A percentile compares a stretch with the other conserved stretches of the same genome.
Conservation (phyloP, 2,797 vertebrate genomes). For the Tokudaia muenninki region DNA sequence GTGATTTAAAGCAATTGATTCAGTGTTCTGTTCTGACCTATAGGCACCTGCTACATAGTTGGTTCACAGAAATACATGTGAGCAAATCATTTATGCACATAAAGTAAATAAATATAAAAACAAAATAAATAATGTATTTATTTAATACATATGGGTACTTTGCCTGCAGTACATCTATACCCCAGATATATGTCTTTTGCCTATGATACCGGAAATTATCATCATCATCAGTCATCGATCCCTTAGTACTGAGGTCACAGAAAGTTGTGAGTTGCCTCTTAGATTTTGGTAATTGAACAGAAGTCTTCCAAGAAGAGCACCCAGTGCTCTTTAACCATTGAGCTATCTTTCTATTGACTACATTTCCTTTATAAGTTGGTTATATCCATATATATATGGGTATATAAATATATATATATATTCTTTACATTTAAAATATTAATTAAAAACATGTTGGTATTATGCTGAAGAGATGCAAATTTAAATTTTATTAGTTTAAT, state of each 20-base stretch:
- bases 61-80: background rate
- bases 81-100: background rate
- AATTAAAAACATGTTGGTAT: background rate
- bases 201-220: background rate
- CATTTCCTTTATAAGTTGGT: background rate
- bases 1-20: background rate
- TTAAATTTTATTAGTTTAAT: background rate
- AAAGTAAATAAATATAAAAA: background rate
- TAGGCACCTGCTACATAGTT: background rate
- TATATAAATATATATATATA: background rate
- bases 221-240: rapidly evolving
- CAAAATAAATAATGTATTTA: background rate
- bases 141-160: background rate
- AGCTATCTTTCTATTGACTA: background rate
- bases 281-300: background rate
- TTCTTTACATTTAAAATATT: background rate
- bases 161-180: background rate
- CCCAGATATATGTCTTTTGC: background rate
- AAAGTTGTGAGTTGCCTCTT: too few species aligned
- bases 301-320: background rate
- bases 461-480: background rate
- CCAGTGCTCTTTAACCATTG: background rate
- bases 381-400: too few species aligned
- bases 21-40: background rate
- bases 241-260: background rate